phyloP scores from a whole-genome alignment of 2,113 vertebrate genomes.

The Lepus americanus region DNA sequence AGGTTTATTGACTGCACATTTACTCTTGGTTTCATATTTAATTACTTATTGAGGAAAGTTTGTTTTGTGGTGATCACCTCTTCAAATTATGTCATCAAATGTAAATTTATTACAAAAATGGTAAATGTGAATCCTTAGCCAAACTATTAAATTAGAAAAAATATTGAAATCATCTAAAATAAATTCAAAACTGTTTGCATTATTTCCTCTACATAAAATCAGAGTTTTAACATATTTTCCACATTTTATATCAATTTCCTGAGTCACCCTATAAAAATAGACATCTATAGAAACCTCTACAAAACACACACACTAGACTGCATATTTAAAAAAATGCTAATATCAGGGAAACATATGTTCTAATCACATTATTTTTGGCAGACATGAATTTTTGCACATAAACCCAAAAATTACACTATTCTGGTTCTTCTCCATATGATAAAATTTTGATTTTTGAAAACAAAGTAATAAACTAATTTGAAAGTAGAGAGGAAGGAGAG shows the following conservation, averaged over 20 bases:
- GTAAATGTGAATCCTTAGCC: constrained; percentile 60
- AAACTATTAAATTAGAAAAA: constrained; percentile 67
- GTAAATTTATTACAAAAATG: constrained; percentile 60
- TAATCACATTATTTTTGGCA: background rate
- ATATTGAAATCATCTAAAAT: constrained; percentile 27
- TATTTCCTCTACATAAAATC: constrained; percentile 62
- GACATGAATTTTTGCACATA: background rate
- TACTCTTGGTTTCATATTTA: constrained; percentile 60
- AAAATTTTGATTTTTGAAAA: background rate
- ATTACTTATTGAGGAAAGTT: constrained; percentile 63
- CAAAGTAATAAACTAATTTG: too few species aligned
- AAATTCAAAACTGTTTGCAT: constrained; percentile 55
- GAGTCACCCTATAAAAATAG: constrained; percentile 34
- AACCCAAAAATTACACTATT: background rate
- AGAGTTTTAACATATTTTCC: constrained; percentile 46
- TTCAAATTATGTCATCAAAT: constrained; percentile 66
- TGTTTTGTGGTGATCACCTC: constrained; percentile 52
- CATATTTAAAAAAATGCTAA: background rate
- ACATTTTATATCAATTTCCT: constrained; percentile 54
- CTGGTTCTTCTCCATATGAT: background rate
- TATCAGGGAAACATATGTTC: background rate
- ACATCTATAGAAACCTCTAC: background rate
- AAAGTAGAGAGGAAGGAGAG: too few species aligned
- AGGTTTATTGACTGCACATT: constrained; percentile 49
- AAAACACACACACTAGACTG: background rate